Evolutionary conservation across 2,113 vertebrate species (phyloP).

Genomic region (Entosphenus tridentatus): DNA sequence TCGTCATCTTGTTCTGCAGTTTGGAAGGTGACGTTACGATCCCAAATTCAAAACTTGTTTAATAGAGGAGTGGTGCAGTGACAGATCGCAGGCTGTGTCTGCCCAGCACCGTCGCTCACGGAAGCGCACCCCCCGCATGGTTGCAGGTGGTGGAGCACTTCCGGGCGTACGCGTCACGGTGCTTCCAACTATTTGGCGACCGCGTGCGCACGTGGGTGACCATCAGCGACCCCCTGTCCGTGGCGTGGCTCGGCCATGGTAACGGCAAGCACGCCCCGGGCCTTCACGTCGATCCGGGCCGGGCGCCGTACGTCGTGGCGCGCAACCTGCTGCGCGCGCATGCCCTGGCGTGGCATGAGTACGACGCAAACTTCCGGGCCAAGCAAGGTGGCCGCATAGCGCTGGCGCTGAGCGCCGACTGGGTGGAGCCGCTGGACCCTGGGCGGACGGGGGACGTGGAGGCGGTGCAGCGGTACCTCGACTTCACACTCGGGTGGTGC

Average conservation of each 20-base stretch:
- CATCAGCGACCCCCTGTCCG: background rate
- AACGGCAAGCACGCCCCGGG: background rate
- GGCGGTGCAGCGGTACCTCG: conserved; percentile 3
- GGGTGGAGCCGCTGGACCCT: conserved; percentile 4
- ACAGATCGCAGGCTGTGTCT: too few relatives aligned
- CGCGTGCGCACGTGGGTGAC: background rate
- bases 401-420: background rate
- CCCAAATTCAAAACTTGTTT: too few relatives aligned
- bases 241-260: background rate
- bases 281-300: conserved; percentile 11
- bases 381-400: conserved; percentile 2
- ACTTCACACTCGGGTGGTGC: conserved; percentile 6
- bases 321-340: background rate
- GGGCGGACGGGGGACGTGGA: background rate
- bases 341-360: background rate
- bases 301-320: conserved; percentile 18
- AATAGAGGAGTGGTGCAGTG: too few relatives aligned
- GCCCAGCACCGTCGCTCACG: too few relatives aligned
- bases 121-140: too few relatives aligned
- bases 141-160: background rate
- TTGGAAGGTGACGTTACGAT: too few relatives aligned
- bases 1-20: too few relatives aligned
- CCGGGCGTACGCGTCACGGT: background rate
- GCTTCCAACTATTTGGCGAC: conserved; percentile 1
- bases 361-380: conserved; percentile 4